A percentile compares a stretch with the other conserved stretches of the same genome.
Conservation (phyloP, 2,113 vertebrate species). For the Coracopsis vasa region DNA sequence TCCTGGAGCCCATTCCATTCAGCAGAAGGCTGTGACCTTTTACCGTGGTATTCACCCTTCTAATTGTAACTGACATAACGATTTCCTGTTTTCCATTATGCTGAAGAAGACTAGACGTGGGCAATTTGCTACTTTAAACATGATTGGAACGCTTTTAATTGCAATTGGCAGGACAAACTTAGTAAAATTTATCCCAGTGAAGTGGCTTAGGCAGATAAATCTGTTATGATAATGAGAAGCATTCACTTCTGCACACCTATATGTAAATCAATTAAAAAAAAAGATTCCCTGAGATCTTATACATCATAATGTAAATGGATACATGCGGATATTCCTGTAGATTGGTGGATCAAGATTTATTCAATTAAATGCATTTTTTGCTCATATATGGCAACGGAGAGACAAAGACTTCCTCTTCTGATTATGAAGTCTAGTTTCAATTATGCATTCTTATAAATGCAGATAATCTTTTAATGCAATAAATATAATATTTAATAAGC, state of each 20-base stretch:
- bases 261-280: not conserved
- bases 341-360: not conserved
- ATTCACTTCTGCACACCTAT: not conserved
- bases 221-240: not conserved
- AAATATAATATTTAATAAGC: not conserved
- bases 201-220: not conserved
- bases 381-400: not conserved
- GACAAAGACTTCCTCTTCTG: not conserved
- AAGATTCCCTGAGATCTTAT: not conserved
- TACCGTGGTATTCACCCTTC: not conserved
- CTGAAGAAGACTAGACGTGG: not conserved
- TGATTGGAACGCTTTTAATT: not conserved
- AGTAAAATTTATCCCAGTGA: not conserved
- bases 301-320: not conserved
- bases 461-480: not conserved
- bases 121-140: not conserved
- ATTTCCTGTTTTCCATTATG: not conserved
- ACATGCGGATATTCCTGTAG: not conserved
- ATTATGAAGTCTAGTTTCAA: not conserved
- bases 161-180: not conserved
- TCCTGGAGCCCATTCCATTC: not conserved
- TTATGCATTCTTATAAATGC: not conserved
- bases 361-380: not conserved
- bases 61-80: not conserved
- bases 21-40: not conserved